Conservation (phyloP, 2,888 invertebrate genomes). For the Nezara viridula region DNA sequence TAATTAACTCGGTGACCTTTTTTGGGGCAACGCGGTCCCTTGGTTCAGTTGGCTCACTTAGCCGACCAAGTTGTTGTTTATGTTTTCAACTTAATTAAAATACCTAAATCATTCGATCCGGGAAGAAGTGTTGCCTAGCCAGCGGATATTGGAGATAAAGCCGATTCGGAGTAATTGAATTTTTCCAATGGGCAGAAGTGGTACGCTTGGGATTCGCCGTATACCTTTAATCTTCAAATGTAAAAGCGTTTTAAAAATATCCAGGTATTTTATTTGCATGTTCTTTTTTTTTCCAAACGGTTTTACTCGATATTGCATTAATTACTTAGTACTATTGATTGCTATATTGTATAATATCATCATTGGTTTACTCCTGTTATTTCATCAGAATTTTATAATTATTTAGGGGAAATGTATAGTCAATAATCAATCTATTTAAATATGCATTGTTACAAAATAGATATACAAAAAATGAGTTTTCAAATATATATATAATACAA, state of each 20-base stretch:
- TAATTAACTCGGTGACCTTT: conserved; percentile 56
- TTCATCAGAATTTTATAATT: too few species aligned
- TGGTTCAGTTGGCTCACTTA: conserved; percentile 25
- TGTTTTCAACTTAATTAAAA: conserved; percentile 39
- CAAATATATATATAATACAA: too few species aligned
- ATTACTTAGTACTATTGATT: too few species aligned
- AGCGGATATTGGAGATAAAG: conserved; percentile 26
- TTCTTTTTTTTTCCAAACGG: too few species aligned
- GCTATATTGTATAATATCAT: too few species aligned
- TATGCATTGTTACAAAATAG: too few species aligned
- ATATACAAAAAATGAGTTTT: too few species aligned
- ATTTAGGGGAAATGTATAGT: too few species aligned
- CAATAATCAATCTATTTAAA: too few species aligned
- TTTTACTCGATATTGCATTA: too few species aligned
- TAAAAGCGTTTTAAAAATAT: background rate
- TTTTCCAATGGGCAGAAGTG: background rate
- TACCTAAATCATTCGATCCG: conserved; percentile 18
- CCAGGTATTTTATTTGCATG: background rate
- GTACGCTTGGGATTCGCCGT: background rate
- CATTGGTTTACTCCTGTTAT: too few species aligned
- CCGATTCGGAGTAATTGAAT: background rate
- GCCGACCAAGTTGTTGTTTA: conserved; percentile 34
- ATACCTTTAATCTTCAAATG: background rate
- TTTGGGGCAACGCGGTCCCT: background rate
- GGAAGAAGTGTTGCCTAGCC: background rate